Base-by-base conservation (phyloP, 2,888 invertebrate genomes). In the Mellilla xanthometata region DNA sequence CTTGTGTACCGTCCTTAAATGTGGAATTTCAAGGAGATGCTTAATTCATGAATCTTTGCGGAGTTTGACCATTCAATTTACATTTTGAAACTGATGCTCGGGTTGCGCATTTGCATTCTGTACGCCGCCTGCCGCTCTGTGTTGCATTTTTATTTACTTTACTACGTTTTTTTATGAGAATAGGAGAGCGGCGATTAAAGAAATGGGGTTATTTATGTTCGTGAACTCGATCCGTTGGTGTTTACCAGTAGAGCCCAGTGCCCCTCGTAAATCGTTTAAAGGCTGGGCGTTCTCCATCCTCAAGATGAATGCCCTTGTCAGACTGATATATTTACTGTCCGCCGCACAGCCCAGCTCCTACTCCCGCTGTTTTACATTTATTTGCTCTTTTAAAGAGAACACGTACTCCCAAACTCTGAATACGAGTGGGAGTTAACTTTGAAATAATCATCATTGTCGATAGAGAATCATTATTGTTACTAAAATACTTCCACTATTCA, bases 201-300 rank as follows among this genome's bases (percentile, higher is more conserved):
- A 62, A 74, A 69, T 73, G 58, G 62, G 60, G 73, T 75, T 74
- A 76, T 77, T 76, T 76, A 74, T 74, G 55, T 58, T 56, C 64
- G 59, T 63, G 70, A 64, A 68, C 65, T 62, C 64, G 63, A 65
- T 67, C 65, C 69, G 64, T 62, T 70, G 70, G 70, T 76, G 75
- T 76, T 76, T 76, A 79, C 79, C 69, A 72, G 66, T 60, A 60
- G 67, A 72, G 72, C 69, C 68, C 73, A 76, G 67, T 69, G 72
- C 72, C 81, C 81, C 76, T 83, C 87, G 82, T 88, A 86, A 88
- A 88, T 88, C 88, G 82, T 81, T 82, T 83, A 83, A 85, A 83
- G 86, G 84, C 79, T 82, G 78, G 83, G 82, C 83, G 82, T 80
- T 76, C 76, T 76, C 76, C 77, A 77, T 81, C 79, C 79, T 81